Base-by-base conservation (phyloP, 2,797 vertebrate genomes). In the Chaenodraco wilsoni region DNA sequence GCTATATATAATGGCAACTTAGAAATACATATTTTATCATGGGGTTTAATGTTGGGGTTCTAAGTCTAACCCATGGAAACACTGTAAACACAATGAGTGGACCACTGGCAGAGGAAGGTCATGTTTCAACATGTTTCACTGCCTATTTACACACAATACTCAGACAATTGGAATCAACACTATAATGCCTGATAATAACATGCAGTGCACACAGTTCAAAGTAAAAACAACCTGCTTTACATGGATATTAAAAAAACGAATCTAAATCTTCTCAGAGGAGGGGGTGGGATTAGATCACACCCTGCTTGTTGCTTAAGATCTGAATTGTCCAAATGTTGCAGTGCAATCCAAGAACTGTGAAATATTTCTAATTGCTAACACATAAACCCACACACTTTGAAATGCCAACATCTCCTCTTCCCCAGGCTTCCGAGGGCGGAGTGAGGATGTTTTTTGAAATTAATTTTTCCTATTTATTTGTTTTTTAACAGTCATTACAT, bases 401-500 rank as follows among this genome's bases (percentile, higher is more conserved):
- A 91, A 88, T 93, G 90, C 91, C 91, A 81, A 78, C 69, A 59
- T 62, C 87, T 88, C 88, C 87, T 88, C 63, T 50, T 74, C 87
- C 87, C 82, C 86, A 85, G 66, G 68, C 67, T 77, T 85, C 64
- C 21, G 70, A 87, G 78, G 76, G 78, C 27, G 58, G 78, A 65
- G 59, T 76, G 70, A 79, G 72, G 74, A 84, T 72, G 66, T 76
- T 75, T 85, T 85, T 92, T 89, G 19, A 46, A 72, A 72, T 92
- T 91, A 91, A 68, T 72, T 76, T 78, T 89, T 89, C 91, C 63
- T 91, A 88, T 82, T 86, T 91, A 92, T 93, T 83, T 94, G 87
- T 90, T 91, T 95, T 94, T 95, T 37, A 37, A 93, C 92, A 92
- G 94, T 96, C 95, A 96, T 96, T 96, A 96, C 95, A 96, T 96